Base-by-base conservation (phyloP, 2,888 invertebrate genomes). In the Acronicta psi region DNA sequence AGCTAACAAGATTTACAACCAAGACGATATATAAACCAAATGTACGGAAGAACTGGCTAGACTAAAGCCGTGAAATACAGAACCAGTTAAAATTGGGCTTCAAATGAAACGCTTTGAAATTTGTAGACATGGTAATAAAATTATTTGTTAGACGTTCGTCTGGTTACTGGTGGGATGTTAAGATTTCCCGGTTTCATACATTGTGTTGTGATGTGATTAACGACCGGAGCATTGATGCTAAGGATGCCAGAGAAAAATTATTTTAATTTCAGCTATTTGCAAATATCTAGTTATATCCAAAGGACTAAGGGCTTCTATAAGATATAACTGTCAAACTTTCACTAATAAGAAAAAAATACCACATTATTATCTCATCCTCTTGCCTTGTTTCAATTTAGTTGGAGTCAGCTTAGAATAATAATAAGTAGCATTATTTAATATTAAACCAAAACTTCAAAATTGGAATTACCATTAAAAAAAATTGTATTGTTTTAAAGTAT, bases 1-100 rank as follows among this genome's bases (percentile, higher is more conserved):
- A 87, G 84, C 76, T 69, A 73, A 58, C 42, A 68, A 75, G 84
- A 86, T 91, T 90, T 90, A 92, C 83, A 77, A 77, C 78, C 67
- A 61, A 72, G 56, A 70, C 79, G 79, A 77, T 82, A 83, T 80
- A 83, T 83, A 85, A 89, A 88, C 86, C 87, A 85, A 87, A 87
- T 80, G 84, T 79, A 84, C 85, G 89, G 86, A 85, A 87, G 75
- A 72, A 68, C 75, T 73, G 70, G 51, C 59, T 67, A 72, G 82
- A 82, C 59, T 84, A 84, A 77, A 76, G 77, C 76, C 74, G 77
- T 80, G 80, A 79, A 81, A 77, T 79, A 64, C 63, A 56, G 68
- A 76, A 69, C 56, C 65, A 63, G 69, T 76, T 76, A 76, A 74
- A 75, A 69, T 75, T 67, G 62, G 62, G 59, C 55, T 72, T 67